Evolutionary conservation across 2,113 vertebrate genomes (phyloP), one percentile per base, ranked within the genome.

Genomic region (Astur gentilis): DNA sequence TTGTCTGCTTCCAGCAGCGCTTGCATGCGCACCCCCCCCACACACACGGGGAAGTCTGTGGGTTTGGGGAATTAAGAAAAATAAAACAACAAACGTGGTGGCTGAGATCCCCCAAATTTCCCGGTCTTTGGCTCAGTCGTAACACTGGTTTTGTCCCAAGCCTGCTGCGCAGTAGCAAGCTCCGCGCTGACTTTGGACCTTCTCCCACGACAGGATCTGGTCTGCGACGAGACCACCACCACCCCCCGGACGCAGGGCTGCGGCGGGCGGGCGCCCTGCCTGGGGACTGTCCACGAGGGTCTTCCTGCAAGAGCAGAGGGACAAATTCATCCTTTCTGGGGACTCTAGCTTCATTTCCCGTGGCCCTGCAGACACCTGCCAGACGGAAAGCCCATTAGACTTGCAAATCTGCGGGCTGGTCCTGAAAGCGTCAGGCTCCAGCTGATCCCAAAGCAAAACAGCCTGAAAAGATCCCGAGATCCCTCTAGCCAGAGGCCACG

Each of bases 1-100:
- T 89, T 2, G 3, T 3, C 57, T 3, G 27, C 77, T 67, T 44
- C 75, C 80, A 88, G 67, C 73, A 16, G 60, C 27, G 2, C 76
- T 13, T 12, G 55, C 25, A 5, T 4, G 42, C 10, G 1, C 40
- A 22, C 44, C 8, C 23, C 1, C 19, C 1, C 60, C 1, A 40
- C 12, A 36, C 23, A 5, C 32, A 2, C 11, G 0, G 25, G 71
- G 26, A 71, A 21, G 8, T 11, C 64, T 15, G 52, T 0, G 64
- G 13, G 8, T 3, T 9, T 10, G 34, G 50, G 29, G 26, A 58
- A 14, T 27, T 19, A 54, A 16, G 31, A 7, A 16, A 27, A 67
- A 16, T 1, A 8, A 73, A 86, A 36, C 2, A 17, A 38, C 0
- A 5, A 22, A 15, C 0, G 0, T 0, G 2, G 15, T 3, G 61